A percentile compares a stretch with the other conserved stretches of the same genome.
Evolutionary conservation across 2,888 invertebrate genomes (phyloP).

Genomic region (Halictus ligatus): DNA sequence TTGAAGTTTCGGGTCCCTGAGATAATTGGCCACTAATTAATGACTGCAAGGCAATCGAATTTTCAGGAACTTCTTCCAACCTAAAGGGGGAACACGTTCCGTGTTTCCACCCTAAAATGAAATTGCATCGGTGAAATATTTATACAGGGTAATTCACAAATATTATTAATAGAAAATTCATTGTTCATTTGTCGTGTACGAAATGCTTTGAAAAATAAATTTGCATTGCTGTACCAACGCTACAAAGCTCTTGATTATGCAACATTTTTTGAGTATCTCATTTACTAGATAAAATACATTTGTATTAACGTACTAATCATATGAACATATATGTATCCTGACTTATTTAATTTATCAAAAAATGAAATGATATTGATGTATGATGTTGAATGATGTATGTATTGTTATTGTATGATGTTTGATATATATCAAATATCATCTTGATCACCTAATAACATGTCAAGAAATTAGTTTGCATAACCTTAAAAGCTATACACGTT

Average conservation of each 20-base stretch:
- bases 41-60: slow-evolving; percentile 39
- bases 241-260: no score
- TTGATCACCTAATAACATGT: background rate
- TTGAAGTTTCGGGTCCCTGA: slow-evolving; percentile 44
- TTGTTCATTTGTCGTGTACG: no score
- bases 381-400: no score
- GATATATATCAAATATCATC: no score
- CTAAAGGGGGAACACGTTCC: background rate
- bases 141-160: background rate
- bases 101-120: background rate
- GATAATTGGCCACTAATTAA: slow-evolving; percentile 72
- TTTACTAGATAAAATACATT: background rate
- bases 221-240: background rate
- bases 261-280: no score
- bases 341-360: background rate
- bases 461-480: background rate
- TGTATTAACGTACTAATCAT: background rate
- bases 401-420: no score
- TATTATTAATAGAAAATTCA: background rate
- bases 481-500: no score
- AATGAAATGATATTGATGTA: no score
- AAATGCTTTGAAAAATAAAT: no score
- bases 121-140: background rate
- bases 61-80: slow-evolving; percentile 1
- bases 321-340: background rate